Evolutionary conservation across 2,113 vertebrate genomes (phyloP).

Genomic region (Ascaphus truei): DNA sequence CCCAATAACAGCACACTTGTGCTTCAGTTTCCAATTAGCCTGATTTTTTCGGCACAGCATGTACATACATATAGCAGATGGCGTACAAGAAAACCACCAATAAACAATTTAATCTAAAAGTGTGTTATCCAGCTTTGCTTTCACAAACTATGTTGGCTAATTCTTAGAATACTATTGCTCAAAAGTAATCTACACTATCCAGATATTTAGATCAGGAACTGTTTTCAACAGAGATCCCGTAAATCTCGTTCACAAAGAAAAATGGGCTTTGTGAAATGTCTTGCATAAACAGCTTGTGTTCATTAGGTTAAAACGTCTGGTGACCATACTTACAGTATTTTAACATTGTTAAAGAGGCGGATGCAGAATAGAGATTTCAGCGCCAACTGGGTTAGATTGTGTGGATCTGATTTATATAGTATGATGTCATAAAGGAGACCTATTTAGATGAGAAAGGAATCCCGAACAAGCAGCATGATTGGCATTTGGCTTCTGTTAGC

Average conservation of each 20-base stretch:
- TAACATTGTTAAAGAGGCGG: neutral
- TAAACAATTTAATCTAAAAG: neutral
- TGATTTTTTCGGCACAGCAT: neutral
- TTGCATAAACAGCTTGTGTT: neutral
- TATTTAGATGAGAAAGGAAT: neutral
- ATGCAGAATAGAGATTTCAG: neutral
- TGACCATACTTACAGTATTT: neutral
- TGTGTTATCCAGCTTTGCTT: neutral
- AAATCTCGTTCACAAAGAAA: neutral
- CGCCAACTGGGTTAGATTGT: neutral
- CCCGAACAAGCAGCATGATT: neutral
- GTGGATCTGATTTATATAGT: neutral
- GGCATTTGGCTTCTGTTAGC: neutral
- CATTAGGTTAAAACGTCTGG: neutral
- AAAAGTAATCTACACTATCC: neutral
- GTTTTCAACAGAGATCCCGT: neutral
- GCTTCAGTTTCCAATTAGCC: conserved; percentile 8
- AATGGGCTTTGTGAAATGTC: neutral
- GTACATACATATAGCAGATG: conserved; percentile 21
- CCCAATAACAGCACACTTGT: neutral
- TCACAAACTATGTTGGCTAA: neutral
- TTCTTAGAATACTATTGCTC: neutral
- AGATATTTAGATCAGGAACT: neutral
- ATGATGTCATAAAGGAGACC: neutral
- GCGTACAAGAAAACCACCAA: neutral